These are phyloP conservation scores for Pecten maximus DNA, from an alignment of 2,888 invertebrate species.

Conservation along the genomic window DNA sequence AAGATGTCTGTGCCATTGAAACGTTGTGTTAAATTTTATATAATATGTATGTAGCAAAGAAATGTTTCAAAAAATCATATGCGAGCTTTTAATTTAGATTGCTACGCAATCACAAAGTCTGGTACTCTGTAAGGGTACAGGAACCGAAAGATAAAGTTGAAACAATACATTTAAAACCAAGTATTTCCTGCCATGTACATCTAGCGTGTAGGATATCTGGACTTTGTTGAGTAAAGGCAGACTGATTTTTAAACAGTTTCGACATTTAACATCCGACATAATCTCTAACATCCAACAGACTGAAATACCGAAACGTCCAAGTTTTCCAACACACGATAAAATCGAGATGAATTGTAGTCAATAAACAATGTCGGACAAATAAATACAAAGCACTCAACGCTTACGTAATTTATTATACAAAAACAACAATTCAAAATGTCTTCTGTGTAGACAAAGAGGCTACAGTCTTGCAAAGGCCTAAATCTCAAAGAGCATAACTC, in stretches of 20 bases:
- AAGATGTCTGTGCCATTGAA: too few relatives aligned
- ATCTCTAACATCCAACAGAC: background rate
- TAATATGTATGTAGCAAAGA: too few relatives aligned
- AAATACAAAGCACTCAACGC: background rate
- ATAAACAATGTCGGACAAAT: background rate
- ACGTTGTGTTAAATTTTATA: too few relatives aligned
- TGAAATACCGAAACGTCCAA: background rate
- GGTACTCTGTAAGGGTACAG: background rate
- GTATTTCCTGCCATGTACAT: background rate
- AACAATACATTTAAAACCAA: background rate
- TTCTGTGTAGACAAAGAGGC: background rate
- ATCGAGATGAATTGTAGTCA: background rate
- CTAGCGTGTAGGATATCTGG: background rate
- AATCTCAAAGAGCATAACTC: background rate
- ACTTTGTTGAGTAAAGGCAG: background rate
- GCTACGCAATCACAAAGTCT: too few relatives aligned
- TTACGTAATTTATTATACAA: background rate
- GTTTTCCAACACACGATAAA: background rate
- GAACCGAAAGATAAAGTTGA: background rate
- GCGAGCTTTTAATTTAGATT: too few relatives aligned
- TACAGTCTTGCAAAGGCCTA: background rate
- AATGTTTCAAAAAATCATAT: too few relatives aligned
- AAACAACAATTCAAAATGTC: conserved; percentile 15
- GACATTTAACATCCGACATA: background rate
- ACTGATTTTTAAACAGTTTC: background rate